A percentile compares a stretch with the other conserved stretches of the same genome.
Conservation (phyloP, 2,888 invertebrate species). For the Hemistola chrysoprasaria region DNA sequence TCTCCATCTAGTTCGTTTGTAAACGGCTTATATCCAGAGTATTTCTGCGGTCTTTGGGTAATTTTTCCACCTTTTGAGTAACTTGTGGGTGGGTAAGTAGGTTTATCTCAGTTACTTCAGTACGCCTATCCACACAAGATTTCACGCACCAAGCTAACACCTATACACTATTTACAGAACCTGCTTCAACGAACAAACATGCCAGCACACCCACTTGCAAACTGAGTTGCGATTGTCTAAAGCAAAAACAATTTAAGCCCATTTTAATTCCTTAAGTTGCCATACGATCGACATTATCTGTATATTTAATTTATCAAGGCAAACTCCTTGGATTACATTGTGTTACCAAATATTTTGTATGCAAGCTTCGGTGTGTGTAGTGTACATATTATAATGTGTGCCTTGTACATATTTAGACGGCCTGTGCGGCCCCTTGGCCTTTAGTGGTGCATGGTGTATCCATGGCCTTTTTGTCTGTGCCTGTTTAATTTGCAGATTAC, state of each 20-base stretch:
- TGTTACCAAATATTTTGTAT: constrained; percentile 78
- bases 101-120: too few species aligned
- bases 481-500: constrained; percentile 3
- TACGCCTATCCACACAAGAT: not conserved
- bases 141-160: not conserved
- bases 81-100: too few species aligned
- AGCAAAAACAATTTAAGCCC: constrained; percentile 27
- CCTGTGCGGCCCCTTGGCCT: constrained; percentile 56
- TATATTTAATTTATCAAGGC: constrained; percentile 71
- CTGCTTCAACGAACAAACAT: constrained; percentile 8
- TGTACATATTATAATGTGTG: constrained; percentile 62
- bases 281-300: constrained; percentile 48
- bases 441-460: constrained; percentile 2
- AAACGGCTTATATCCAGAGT: too few species aligned
- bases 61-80: too few species aligned
- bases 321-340: constrained; percentile 73
- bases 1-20: too few species aligned
- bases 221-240: constrained; percentile 16
- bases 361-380: constrained; percentile 63
- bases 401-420: constrained; percentile 72
- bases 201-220: constrained; percentile 9
- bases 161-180: constrained; percentile 8
- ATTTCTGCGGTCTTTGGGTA: too few species aligned
- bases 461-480: constrained; percentile 5
- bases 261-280: constrained; percentile 26